These are phyloP conservation scores for Serilophus lunatus DNA, from an alignment of 2,113 vertebrate species.

Conservation along the genomic window DNA sequence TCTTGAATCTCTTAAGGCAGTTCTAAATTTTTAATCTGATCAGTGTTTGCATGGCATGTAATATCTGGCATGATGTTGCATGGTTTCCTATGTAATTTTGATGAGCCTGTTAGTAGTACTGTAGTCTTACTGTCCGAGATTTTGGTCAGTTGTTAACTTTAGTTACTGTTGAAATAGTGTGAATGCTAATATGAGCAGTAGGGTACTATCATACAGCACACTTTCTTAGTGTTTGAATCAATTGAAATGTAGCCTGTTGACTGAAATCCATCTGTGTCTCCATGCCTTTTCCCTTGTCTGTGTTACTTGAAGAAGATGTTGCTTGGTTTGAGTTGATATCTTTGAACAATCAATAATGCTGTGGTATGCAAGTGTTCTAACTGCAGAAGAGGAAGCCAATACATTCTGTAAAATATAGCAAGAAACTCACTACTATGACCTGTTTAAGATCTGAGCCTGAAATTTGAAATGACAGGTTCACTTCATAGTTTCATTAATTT, in stretches of 20 bases:
- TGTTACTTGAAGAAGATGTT: neutral
- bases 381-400: neutral
- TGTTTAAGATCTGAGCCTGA: neutral
- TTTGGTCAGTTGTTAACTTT: neutral
- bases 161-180: neutral
- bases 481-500: neutral
- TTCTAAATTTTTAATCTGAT: neutral
- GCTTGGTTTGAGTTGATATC: neutral
- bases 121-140: neutral
- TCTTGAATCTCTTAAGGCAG: neutral
- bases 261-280: neutral
- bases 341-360: neutral
- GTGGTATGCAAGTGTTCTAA: neutral
- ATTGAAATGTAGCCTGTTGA: neutral
- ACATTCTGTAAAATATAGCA: neutral
- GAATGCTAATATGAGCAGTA: neutral
- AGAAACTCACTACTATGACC: neutral
- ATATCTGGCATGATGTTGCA: constrained; percentile 25
- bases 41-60: constrained; percentile 7
- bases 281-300: neutral
- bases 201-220: neutral
- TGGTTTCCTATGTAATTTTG: neutral
- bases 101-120: neutral
- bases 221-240: neutral
- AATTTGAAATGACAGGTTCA: neutral